A percentile compares a stretch with the other conserved stretches of the same genome.
Conservation (phyloP, 2,797 vertebrate species). For the Odontamblyopus lacepedii region DNA sequence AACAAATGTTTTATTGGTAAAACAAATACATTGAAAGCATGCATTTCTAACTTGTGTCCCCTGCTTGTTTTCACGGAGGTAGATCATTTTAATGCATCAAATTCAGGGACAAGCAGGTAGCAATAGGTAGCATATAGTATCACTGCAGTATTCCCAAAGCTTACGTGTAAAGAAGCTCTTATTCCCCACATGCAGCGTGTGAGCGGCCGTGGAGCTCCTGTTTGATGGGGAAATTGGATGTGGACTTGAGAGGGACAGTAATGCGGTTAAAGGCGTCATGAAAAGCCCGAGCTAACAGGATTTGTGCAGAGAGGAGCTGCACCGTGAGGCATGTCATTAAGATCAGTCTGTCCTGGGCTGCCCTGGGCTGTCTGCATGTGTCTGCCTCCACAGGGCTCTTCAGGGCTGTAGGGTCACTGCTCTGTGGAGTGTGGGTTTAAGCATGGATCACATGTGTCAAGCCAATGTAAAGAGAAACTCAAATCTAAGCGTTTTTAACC, state of each 20-base stretch:
- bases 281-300: slow-evolving; percentile 74
- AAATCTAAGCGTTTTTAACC: background rate
- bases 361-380: slow-evolving; percentile 18
- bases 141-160: background rate
- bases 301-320: slow-evolving; percentile 62
- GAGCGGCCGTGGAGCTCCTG: slow-evolving; percentile 45
- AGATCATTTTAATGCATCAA: no score
- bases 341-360: slow-evolving; percentile 26
- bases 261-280: slow-evolving; percentile 73
- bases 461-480: background rate
- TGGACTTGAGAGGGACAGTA: slow-evolving; percentile 66
- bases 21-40: no score
- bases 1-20: background rate
- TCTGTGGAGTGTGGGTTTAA: background rate
- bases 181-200: slow-evolving; percentile 49
- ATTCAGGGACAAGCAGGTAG: no score
- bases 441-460: background rate
- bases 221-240: slow-evolving; percentile 75
- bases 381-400: background rate
- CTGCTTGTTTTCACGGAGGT: no score
- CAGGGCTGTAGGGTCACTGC: background rate
- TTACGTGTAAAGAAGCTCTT: slow-evolving; percentile 27
- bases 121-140: no score
- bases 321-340: slow-evolving; percentile 71
- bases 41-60: no score